Percentiles rank a stretch among this genome's conserved stretches.
These are phyloP conservation scores for Lacerta bilineata DNA, from an alignment of 2,797 vertebrate genomes.

Conservation along the genomic window DNA sequence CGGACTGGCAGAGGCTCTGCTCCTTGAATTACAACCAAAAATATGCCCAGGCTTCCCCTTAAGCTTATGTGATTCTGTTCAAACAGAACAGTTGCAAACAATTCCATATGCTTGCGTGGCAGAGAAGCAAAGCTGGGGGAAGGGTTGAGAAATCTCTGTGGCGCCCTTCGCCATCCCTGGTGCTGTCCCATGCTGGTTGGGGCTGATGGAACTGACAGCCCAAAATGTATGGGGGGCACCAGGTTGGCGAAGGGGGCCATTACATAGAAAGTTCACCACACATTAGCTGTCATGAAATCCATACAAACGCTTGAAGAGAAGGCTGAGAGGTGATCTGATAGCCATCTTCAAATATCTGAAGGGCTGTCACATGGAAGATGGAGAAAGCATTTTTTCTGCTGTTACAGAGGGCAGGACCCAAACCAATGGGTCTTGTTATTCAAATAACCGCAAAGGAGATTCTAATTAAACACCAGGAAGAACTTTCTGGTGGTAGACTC, in stretches of 20 bases:
- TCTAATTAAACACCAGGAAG: too few relatives aligned
- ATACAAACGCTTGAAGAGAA: neutral
- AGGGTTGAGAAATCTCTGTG: neutral
- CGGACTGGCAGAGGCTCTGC: conserved; percentile 28
- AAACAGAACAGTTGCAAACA: conserved; percentile 34
- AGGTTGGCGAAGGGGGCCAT: neutral
- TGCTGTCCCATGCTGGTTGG: neutral
- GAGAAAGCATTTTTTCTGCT: too few relatives aligned
- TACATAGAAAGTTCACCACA: neutral
- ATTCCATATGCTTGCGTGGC: conserved; percentile 16
- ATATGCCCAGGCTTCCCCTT: conserved; percentile 37
- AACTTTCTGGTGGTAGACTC: too few relatives aligned
- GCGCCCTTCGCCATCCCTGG: neutral
- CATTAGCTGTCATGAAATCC: neutral
- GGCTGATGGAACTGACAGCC: too few relatives aligned
- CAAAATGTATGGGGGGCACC: too few relatives aligned
- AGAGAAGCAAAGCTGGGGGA: conserved; percentile 14
- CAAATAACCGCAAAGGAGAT: too few relatives aligned
- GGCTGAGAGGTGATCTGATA: too few relatives aligned
- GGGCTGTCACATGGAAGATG: too few relatives aligned
- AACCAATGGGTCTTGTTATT: too few relatives aligned
- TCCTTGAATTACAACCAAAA: conserved; percentile 52
- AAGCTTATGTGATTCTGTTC: conserved; percentile 40
- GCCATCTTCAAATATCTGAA: too few relatives aligned
- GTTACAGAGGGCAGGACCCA: too few relatives aligned